These are phyloP conservation scores for Aspiorhynchus laticeps DNA, from an alignment of 2,113 vertebrate species.

Conservation along the genomic window DNA sequence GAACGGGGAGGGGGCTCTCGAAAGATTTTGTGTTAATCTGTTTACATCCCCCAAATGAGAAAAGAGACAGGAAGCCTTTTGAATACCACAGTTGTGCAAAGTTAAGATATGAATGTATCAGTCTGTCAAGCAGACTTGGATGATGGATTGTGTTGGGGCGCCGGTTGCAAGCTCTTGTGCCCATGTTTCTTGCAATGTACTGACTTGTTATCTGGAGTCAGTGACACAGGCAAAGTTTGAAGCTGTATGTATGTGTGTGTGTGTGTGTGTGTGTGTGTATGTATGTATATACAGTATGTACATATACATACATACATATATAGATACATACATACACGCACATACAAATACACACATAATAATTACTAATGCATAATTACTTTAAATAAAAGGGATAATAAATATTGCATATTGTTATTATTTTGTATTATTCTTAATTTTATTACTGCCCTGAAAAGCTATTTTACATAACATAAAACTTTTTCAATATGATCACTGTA, in stretches of 20 bases:
- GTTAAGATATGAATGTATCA: constrained; percentile 34
- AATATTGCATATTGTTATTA: background rate
- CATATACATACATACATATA: background rate
- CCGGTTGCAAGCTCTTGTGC: too few species aligned
- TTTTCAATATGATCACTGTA: background rate
- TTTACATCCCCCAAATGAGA: constrained; percentile 73
- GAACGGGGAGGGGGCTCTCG: constrained; percentile 62
- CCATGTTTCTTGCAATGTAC: background rate
- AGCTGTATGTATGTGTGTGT: background rate
- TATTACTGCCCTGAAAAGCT: background rate
- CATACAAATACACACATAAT: background rate
- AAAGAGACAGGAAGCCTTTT: constrained; percentile 27
- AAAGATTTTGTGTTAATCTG: constrained; percentile 74
- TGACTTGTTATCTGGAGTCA: background rate
- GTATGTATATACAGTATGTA: too few species aligned
- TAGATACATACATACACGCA: background rate
- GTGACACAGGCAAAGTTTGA: background rate
- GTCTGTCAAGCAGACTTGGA: constrained; percentile 16
- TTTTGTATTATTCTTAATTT: background rate
- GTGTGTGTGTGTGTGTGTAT: too few species aligned
- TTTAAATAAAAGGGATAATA: background rate
- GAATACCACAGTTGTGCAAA: constrained; percentile 29
- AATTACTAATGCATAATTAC: background rate
- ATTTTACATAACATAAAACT: background rate
- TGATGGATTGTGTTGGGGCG: constrained; percentile 12